These are phyloP conservation scores for Habrosyne pyritoides DNA, from an alignment of 2,888 invertebrate genomes.

Conservation along the genomic window DNA sequence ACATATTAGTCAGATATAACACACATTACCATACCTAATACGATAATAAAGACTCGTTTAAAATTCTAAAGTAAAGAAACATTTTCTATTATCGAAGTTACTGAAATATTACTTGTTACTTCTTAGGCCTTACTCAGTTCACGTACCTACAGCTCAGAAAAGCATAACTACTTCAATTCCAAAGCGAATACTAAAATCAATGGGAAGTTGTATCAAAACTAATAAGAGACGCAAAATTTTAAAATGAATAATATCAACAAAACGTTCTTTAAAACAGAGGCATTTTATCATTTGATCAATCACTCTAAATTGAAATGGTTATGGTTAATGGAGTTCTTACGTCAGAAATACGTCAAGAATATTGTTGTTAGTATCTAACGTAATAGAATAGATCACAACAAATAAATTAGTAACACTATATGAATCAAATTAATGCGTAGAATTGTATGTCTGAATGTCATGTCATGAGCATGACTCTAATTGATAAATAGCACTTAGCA, in stretches of 20 bases:
- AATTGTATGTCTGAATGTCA: background rate
- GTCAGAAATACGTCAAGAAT: background rate
- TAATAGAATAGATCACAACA: background rate
- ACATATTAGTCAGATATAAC: background rate
- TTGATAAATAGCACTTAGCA: background rate
- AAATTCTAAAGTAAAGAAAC: background rate
- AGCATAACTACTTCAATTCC: background rate
- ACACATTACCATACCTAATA: background rate
- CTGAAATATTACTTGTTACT: no score
- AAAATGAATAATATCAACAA: background rate
- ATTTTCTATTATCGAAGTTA: background rate
- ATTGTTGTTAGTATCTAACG: background rate
- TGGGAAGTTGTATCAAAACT: no score
- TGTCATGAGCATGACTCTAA: background rate
- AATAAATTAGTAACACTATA: constrained; percentile 2
- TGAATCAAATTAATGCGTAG: background rate
- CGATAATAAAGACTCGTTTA: background rate
- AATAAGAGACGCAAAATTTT: no score
- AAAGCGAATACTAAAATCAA: no score
- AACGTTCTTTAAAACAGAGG: background rate
- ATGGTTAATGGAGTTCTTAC: background rate
- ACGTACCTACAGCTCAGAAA: background rate
- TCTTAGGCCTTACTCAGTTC: no score
- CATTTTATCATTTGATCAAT: background rate
- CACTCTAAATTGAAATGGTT: constrained; percentile 1